These are phyloP conservation scores for Psammodynastes pulverulentus DNA, from an alignment of 2,113 vertebrate species.

Conservation along the genomic window DNA sequence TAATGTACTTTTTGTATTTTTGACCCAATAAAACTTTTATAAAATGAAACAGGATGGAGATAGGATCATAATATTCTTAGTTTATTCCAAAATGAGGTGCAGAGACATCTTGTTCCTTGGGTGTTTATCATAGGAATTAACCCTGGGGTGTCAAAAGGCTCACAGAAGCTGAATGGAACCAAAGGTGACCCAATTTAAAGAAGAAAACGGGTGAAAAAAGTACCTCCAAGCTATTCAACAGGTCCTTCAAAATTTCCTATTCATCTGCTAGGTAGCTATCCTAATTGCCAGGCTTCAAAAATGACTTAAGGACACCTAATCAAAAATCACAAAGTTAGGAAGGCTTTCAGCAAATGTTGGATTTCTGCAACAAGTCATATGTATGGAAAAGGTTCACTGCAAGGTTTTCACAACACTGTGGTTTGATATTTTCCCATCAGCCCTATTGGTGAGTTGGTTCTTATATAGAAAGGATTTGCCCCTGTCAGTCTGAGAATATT, in stretches of 20 bases:
- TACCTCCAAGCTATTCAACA: background rate
- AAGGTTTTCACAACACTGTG: background rate
- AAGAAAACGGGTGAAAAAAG: background rate
- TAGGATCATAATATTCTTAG: background rate
- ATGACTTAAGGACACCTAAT: background rate
- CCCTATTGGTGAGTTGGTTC: background rate
- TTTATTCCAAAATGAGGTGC: background rate
- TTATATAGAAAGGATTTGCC: background rate
- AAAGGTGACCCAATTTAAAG: background rate
- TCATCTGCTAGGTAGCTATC: background rate
- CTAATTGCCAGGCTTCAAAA: background rate
- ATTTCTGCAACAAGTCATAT: background rate
- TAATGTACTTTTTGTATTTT: too few relatives aligned
- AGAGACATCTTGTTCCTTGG: background rate
- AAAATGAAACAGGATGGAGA: too few relatives aligned
- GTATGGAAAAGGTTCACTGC: background rate
- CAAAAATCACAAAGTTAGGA: background rate
- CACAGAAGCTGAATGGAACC: background rate
- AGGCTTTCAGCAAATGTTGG: background rate
- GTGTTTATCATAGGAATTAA: background rate
- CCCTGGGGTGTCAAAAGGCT: background rate
- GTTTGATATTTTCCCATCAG: background rate
- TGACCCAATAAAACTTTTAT: too few relatives aligned
- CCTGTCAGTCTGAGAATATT: background rate
- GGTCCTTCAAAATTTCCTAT: background rate